A percentile compares a stretch with the other conserved stretches of the same genome.
phyloP scores from a whole-genome alignment of 2,797 vertebrate genomes.

The Fistularia commersonii region DNA sequence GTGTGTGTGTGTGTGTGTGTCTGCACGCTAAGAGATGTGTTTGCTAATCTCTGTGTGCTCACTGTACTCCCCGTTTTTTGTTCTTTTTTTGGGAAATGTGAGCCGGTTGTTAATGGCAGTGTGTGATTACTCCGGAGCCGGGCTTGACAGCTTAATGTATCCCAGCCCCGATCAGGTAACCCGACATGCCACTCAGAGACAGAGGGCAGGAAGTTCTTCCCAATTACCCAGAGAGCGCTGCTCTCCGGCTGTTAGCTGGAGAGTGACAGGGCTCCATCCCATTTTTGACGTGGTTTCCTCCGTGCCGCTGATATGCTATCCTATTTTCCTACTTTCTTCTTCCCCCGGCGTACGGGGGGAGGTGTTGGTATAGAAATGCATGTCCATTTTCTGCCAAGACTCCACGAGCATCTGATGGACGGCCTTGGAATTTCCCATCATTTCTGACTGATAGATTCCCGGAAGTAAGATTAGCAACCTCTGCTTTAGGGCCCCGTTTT shows the following conservation, averaged over 20 bases:
- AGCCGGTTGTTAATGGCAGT: constrained; percentile 32
- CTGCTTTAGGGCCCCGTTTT: too few relatives aligned
- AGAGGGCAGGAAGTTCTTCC: constrained; percentile 38
- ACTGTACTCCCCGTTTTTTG: neutral
- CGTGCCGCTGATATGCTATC: too few relatives aligned
- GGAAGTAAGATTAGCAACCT: too few relatives aligned
- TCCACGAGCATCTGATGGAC: too few relatives aligned
- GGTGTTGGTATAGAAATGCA: too few relatives aligned
- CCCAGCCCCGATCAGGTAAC: constrained; percentile 35
- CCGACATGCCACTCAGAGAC: constrained; percentile 40
- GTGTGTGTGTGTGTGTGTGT: neutral
- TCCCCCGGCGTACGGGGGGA: too few relatives aligned
- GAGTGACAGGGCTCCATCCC: constrained; percentile 30
- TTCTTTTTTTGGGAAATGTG: neutral
- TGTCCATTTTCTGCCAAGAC: too few relatives aligned
- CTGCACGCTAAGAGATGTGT: neutral
- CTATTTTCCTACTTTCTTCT: constrained; percentile 7
- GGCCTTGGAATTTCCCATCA: too few relatives aligned
- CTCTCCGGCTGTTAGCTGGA: constrained; percentile 35
- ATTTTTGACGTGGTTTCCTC: constrained; percentile 12
- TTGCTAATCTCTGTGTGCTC: neutral
- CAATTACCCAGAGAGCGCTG: constrained; percentile 44
- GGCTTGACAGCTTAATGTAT: constrained; percentile 32
- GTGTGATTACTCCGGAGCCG: constrained; percentile 31
- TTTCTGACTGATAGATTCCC: too few relatives aligned